These are phyloP conservation scores for Eristalinus aeneus DNA, from an alignment of 2,888 invertebrate genomes.

Conservation along the genomic window DNA sequence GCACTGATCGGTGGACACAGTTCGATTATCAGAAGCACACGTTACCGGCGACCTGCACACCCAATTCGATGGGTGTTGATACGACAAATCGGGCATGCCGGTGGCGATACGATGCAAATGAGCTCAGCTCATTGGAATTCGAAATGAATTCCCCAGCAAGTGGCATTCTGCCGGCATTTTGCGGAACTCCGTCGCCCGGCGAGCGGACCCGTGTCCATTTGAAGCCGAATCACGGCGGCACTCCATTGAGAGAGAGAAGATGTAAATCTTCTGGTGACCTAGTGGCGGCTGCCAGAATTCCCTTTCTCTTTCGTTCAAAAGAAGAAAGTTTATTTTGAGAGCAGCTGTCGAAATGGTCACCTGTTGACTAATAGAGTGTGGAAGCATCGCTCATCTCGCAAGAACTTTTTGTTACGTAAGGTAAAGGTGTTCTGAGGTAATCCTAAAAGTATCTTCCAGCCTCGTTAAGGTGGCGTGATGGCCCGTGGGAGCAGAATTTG, in stretches of 20 bases:
- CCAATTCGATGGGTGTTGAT: constrained; percentile 38
- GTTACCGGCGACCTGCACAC: constrained; percentile 31
- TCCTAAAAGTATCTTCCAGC: constrained; percentile 21
- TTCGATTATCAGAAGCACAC: constrained; percentile 34
- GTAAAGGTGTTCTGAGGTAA: constrained; percentile 40
- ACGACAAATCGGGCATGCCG: constrained; percentile 13
- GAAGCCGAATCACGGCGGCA: constrained; percentile 25
- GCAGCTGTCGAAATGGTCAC: constrained; percentile 23
- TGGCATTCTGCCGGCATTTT: constrained; percentile 49
- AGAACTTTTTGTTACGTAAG: constrained; percentile 45
- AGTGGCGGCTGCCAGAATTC: constrained; percentile 89
- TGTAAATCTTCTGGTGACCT: constrained; percentile 79
- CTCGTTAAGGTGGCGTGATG: neutral
- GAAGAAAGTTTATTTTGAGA: constrained; percentile 59
- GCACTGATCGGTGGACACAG: constrained; percentile 46
- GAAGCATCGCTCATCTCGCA: constrained; percentile 30
- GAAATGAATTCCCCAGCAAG: constrained; percentile 26
- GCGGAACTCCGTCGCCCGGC: constrained; percentile 5
- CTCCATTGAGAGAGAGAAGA: constrained; percentile 21
- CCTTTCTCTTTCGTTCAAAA: constrained; percentile 63
- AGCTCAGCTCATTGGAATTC: constrained; percentile 58
- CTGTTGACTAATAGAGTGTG: constrained; percentile 22
- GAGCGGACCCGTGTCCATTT: constrained; percentile 18
- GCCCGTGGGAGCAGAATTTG: constrained; percentile 6
- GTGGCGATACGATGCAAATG: constrained; percentile 54